Evolutionary conservation across 2,797 vertebrate genomes (phyloP), one percentile per base, ranked within the genome.

Genomic region (Hydrophis major): DNA sequence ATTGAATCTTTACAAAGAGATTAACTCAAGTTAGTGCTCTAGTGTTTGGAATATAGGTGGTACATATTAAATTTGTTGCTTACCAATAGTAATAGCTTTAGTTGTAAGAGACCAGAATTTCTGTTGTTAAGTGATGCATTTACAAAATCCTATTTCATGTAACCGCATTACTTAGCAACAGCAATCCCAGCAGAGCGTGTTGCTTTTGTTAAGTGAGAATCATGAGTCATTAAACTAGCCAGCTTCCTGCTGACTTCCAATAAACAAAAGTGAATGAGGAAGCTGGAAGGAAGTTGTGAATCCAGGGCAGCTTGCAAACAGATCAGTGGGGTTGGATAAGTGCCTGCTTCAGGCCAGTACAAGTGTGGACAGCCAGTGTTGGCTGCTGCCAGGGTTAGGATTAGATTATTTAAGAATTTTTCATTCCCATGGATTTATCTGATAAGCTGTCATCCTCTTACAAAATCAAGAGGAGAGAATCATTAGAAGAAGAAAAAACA

Each of bases 391-490:
- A 20, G 16, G 47, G 47, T 47, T 47, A 47, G 47, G 47, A 1
- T 47, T 47, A 47, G 47, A 47, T 47, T 63, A 63, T 63, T 63
- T 63, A 96, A 96, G 93, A 93, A 74, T 96, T 78, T 95, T 95
- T 94, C 92, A 89, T 94, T 95, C 88, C 28, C 93, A 27, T 50
- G 91, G 88, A 95, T 92, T 95, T 95, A 93, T 94, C 96, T 95
- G 94, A 96, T 97, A 97, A 97, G 95, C 94, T 95, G 66, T 83
- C 87, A 92, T 95, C 66, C 93, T 94, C 94, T 96, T 96, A 96
- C 50, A 97, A 97, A 97, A 95, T 93, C 93, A 92, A 93, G 57
- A 59, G 69, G 2, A 89, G 90, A 63, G 91, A 96, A 93, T 93
- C 94, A 94, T 94, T 94, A 95, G 92, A 96, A 93, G 93, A 90